These are phyloP conservation scores for Anhinga rufa DNA, from an alignment of 2,113 vertebrate species.

Conservation along the genomic window DNA sequence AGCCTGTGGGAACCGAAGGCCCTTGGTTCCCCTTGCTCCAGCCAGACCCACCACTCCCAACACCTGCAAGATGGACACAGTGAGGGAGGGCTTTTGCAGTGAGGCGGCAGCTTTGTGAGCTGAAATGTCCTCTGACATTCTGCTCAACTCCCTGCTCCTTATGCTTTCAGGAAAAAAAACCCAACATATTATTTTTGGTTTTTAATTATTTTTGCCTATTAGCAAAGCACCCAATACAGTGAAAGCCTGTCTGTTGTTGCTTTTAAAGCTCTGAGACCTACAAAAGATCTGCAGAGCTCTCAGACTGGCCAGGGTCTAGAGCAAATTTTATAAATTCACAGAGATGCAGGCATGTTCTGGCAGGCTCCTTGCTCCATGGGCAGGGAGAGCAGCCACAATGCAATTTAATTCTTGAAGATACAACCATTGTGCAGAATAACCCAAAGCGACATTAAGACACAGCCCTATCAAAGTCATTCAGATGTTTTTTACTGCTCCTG, in stretches of 20 bases:
- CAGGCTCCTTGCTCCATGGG: fast-evolving
- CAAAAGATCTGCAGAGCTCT: background rate
- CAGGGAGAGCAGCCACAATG: background rate
- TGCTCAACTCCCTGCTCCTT: background rate
- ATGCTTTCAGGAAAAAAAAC: background rate
- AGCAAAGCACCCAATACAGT: fast-evolving
- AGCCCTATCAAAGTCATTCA: background rate
- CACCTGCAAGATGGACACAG: background rate
- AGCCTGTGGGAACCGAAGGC: background rate
- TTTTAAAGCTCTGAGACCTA: background rate
- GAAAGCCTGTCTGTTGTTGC: background rate
- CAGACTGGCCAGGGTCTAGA: background rate
- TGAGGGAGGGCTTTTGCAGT: background rate
- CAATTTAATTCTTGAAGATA: background rate
- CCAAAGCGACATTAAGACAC: background rate
- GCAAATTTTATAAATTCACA: background rate
- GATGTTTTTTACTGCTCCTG: background rate
- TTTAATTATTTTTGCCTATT: background rate
- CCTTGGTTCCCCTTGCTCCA: background rate
- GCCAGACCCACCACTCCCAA: background rate
- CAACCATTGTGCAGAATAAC: background rate
- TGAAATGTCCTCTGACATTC: background rate
- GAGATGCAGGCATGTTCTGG: background rate
- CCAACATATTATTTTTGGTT: fast-evolving
- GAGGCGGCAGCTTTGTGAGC: background rate